These are phyloP conservation scores for Darevskia mixta DNA, from an alignment of 2,797 vertebrate species.

Conservation along the genomic window DNA sequence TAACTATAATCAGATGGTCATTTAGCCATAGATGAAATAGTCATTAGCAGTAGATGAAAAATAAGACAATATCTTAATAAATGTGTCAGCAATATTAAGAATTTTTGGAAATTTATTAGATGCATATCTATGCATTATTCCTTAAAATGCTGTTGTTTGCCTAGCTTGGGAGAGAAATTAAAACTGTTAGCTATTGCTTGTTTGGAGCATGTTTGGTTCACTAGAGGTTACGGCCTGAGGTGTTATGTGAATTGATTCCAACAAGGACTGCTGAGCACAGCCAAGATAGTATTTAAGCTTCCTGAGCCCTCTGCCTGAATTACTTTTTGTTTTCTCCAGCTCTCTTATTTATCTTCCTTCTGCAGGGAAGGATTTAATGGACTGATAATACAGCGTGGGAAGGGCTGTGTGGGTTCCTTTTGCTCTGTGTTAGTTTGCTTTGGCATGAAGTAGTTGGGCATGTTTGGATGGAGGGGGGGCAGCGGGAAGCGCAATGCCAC, in stretches of 20 bases:
- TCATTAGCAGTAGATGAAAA: too few species aligned
- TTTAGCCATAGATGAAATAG: too few species aligned
- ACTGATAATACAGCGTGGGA: constrained; percentile 6
- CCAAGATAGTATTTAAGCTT: constrained; percentile 33
- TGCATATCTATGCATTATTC: background rate
- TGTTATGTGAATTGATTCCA: constrained; percentile 47
- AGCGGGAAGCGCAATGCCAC: constrained; percentile 11
- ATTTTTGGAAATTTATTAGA: background rate
- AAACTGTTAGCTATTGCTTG: constrained; percentile 9
- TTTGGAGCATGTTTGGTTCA: constrained; percentile 43
- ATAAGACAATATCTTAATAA: background rate
- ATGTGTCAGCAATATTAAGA: background rate
- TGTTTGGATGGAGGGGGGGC: constrained; percentile 7
- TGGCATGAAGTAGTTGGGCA: background rate
- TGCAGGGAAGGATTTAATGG: constrained; percentile 38
- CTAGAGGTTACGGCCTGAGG: background rate
- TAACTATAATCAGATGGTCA: background rate
- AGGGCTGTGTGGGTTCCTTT: background rate
- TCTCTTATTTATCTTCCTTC: constrained; percentile 39
- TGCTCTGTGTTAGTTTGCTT: background rate
- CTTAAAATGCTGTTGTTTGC: constrained; percentile 14
- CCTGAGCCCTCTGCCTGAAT: constrained; percentile 22
- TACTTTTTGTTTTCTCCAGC: constrained; percentile 45
- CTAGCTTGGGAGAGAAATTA: constrained; percentile 6
- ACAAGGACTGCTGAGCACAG: constrained; percentile 41